Base-by-base conservation (phyloP, 2,888 invertebrate species). In the Chirona hameri region DNA sequence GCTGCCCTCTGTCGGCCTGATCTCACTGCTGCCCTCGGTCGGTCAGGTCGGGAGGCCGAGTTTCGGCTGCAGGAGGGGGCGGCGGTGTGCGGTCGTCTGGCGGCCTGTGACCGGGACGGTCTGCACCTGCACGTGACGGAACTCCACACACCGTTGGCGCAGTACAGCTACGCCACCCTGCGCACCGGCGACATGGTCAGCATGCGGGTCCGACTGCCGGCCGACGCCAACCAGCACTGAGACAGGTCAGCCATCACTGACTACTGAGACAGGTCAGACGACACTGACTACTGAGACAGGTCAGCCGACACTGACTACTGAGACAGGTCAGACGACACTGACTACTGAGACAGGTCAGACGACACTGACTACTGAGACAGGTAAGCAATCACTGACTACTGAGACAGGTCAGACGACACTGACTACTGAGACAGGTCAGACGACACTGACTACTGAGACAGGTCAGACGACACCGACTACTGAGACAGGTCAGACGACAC, bases 111-210 rank as follows among this genome's bases (percentile, higher is more conserved):
- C 80, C 80, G 52, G 27, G 80, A 80, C 52, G 27, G 48, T 14
- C 52, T 80, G 52, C 80, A 52, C 52, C 52, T 80, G 80, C 80
- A 80, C 80, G 80, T 80, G 52, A 4, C 52, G 4, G 52, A 55
- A 3, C 52, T 55, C 27, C 9, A 14, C 52, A 80, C 80, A 10
- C 80, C 80, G 14, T n/a, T 55, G 29, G 52, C 52, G 15, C n/a
- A 14, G 52, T 52, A 80, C 80, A 7, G 21, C 7, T 52, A 18
- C 80, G 80, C 52, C 52, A 48, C 52, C 15, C 80, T 80, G 52
- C 80, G 80, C 15, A 27, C 52, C 52, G 52, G 52, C 27, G 80
- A 80, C 52, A 52, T 80, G 27, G 52, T 80, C 52, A 29, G 27
- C 80, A 55, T 80, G 80, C 52, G 52, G 3, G 52, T 55, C 52